These are phyloP conservation scores for Archips xylosteana DNA, from an alignment of 2,888 invertebrate species.

Conservation along the genomic window DNA sequence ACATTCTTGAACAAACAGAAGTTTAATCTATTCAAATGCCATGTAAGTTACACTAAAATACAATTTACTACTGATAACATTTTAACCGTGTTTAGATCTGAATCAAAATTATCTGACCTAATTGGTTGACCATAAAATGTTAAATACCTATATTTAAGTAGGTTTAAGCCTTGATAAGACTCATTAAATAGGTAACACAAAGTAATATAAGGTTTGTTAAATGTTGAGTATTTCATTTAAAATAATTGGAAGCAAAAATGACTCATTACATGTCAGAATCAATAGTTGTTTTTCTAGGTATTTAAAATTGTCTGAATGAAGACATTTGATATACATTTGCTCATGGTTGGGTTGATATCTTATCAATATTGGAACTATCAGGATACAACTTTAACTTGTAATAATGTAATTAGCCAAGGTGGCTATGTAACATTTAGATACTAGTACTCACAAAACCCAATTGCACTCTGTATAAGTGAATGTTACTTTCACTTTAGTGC, in stretches of 20 bases:
- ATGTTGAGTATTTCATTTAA: not conserved
- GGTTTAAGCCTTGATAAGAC: not conserved
- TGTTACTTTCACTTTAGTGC: conserved; percentile 76
- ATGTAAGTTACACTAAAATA: not conserved
- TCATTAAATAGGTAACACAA: not conserved
- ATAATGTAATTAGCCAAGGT: not conserved
- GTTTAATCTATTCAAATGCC: not conserved
- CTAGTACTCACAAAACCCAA: conserved; percentile 55
- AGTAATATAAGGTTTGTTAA: not conserved
- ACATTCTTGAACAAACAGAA: not conserved
- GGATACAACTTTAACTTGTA: conserved; percentile 9
- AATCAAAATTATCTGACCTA: conserved; percentile 30
- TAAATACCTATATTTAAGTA: not conserved
- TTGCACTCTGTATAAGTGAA: conserved; percentile 64
- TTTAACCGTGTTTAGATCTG: not conserved
- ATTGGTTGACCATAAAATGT: conserved; percentile 24
- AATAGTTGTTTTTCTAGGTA: conserved; percentile 30
- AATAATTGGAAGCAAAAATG: conserved; percentile 1
- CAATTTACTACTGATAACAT: not conserved
- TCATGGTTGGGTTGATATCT: conserved; percentile 19
- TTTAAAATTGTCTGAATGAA: conserved; percentile 21
- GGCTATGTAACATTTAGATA: conserved; percentile 15
- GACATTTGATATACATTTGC: conserved; percentile 12
- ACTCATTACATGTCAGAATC: not conserved
- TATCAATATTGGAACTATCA: conserved; percentile 20